Percentiles rank a stretch among this genome's conserved stretches.
These are phyloP conservation scores for Luidia sarsii DNA, from an alignment of 53 echinoderm and acorn worm species.

Conservation along the genomic window DNA sequence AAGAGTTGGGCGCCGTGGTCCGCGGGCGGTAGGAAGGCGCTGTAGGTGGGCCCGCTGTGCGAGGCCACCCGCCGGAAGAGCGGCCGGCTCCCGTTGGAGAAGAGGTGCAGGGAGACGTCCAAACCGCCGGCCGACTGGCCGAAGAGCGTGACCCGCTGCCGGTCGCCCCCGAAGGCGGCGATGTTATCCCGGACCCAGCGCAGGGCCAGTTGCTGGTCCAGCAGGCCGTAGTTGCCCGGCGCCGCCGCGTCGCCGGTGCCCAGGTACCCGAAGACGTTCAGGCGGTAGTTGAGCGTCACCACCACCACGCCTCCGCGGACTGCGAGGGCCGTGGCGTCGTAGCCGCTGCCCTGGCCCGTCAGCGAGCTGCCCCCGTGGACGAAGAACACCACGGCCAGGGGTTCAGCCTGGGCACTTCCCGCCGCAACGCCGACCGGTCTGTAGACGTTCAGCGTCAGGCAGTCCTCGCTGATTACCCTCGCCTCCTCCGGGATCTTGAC, in stretches of 20 bases:
- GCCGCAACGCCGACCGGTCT: constrained; percentile 12
- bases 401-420: not conserved
- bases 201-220: constrained; percentile 61
- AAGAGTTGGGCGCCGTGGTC: not conserved
- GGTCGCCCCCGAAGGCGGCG: constrained; percentile 68
- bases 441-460: constrained; percentile 65
- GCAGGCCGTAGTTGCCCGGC: constrained; percentile 53
- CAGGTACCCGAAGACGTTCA: constrained; percentile 65
- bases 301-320: constrained; percentile 55
- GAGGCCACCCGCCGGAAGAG: constrained; percentile 30
- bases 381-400: constrained; percentile 61
- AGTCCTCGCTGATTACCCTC: constrained; percentile 49
- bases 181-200: constrained; percentile 69
- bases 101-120: constrained; percentile 23
- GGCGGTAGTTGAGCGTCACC: constrained; percentile 77
- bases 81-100: constrained; percentile 33
- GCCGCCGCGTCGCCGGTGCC: constrained; percentile 39
- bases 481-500: not conserved
- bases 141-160: constrained; percentile 60
- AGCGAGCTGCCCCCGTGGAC: constrained; percentile 62
- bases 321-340: constrained; percentile 56
- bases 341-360: constrained; percentile 33
- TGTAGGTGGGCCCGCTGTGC: constrained; percentile 24
- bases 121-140: constrained; percentile 47
- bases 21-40: not conserved